Percentiles rank a stretch among this genome's conserved stretches.
phyloP scores from a whole-genome alignment of 2,888 invertebrate species.

The Agrochola lota region DNA sequence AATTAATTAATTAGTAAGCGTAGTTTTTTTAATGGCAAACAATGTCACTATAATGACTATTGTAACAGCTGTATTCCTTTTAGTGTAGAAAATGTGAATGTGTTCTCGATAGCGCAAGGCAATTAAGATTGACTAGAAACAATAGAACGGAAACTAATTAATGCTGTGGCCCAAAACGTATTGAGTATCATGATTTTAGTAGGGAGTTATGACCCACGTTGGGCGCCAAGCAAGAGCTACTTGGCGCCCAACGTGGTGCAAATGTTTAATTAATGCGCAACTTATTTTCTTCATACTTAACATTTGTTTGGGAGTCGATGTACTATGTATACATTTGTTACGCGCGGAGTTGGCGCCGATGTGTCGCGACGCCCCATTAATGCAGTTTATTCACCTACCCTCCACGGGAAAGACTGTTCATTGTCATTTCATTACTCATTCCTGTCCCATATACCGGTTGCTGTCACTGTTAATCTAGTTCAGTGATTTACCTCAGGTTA shows the following conservation, averaged over 20 bases:
- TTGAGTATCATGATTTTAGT: conserved; percentile 25
- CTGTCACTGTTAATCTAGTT: conserved; percentile 48
- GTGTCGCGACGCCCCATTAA: conserved; percentile 77
- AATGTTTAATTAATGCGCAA: conserved; percentile 13
- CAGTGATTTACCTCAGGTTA: conserved; percentile 45
- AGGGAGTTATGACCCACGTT: conserved; percentile 5
- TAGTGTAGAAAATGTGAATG: not conserved
- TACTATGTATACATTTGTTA: conserved; percentile 40
- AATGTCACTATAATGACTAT: conserved; percentile 3
- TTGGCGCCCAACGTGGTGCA: conserved; percentile 1
- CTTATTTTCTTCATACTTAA: conserved; percentile 14
- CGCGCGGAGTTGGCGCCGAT: conserved; percentile 72
- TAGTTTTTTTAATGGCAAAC: conserved; percentile 24
- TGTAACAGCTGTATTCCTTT: conserved; percentile 1
- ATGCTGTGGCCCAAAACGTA: conserved; percentile 14
- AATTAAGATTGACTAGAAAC: conserved; percentile 34
- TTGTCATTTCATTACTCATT: conserved; percentile 66
- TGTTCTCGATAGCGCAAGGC: conserved; percentile 15
- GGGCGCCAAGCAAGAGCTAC: conserved; percentile 12
- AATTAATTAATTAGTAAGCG: conserved; percentile 13
- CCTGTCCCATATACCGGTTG: conserved; percentile 26
- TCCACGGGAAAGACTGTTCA: conserved; percentile 64
- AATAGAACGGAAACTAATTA: conserved; percentile 42
- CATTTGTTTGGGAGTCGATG: conserved; percentile 25
- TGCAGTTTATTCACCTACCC: conserved; percentile 83